Percentiles rank a stretch among this genome's conserved stretches.
These are phyloP conservation scores for Calosoma granatense DNA, from an alignment of 1,140 invertebrate species.

Conservation along the genomic window DNA sequence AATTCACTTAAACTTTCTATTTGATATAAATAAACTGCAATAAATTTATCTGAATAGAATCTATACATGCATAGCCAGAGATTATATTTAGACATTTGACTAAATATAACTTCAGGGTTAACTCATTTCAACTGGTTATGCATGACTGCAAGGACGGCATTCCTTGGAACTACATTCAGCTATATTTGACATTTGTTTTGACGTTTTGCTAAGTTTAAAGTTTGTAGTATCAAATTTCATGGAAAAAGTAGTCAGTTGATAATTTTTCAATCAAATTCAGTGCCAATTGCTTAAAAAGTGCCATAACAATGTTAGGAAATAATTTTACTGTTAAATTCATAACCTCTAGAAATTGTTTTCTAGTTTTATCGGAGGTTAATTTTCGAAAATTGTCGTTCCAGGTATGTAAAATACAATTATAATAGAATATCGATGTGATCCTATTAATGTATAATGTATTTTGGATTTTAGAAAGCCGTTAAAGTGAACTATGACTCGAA, in stretches of 20 bases:
- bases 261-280: too few relatives aligned
- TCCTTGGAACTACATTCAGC: too few relatives aligned
- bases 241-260: background rate
- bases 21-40: too few relatives aligned
- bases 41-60: too few relatives aligned
- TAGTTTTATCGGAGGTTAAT: constrained; percentile 20
- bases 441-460: constrained; percentile 18
- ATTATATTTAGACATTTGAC: too few relatives aligned
- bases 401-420: constrained; percentile 13
- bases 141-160: background rate
- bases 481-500: constrained; percentile 20
- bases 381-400: constrained; percentile 13
- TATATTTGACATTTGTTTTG: background rate
- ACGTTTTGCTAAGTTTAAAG: background rate
- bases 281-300: too few relatives aligned
- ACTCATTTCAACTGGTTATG: too few relatives aligned
- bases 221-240: background rate
- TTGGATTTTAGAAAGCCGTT: constrained; percentile 24
- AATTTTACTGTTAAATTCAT: constrained; percentile 28
- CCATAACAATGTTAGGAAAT: constrained; percentile 27
- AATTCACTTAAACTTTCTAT: too few relatives aligned
- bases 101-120: too few relatives aligned
- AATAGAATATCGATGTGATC: too few relatives aligned
- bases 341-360: constrained; percentile 27
- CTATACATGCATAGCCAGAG: too few relatives aligned